Conservation (phyloP, 2,797 vertebrate species). For the Molossus alvarezi region DNA sequence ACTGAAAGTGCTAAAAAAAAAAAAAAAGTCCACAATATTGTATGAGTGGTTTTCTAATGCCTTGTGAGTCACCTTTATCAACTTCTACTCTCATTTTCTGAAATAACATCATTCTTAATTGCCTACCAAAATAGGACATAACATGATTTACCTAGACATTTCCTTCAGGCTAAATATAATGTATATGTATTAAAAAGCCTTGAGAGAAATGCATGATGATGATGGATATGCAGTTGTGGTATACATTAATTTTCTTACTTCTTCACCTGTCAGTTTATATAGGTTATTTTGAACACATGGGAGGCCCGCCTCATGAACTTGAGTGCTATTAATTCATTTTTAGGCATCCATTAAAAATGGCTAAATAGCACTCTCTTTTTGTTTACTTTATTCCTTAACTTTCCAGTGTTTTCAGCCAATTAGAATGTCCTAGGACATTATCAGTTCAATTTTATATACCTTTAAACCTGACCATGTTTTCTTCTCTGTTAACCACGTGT, state of each 20-base stretch:
- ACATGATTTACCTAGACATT: slow-evolving; percentile 71
- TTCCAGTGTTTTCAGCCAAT: background rate
- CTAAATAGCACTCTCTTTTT: background rate
- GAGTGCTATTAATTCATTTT: slow-evolving; percentile 58
- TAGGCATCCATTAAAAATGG: slow-evolving; percentile 46
- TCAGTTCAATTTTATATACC: background rate
- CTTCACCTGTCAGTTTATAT: slow-evolving; percentile 71
- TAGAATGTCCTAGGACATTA: background rate
- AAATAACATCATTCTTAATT: slow-evolving; percentile 81
- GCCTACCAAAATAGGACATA: slow-evolving; percentile 74
- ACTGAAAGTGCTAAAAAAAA: slow-evolving; percentile 39
- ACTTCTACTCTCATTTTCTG: slow-evolving; percentile 72
- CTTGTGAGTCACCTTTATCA: slow-evolving; percentile 66
- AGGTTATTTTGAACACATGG: slow-evolving; percentile 66
- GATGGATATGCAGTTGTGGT: slow-evolving; percentile 62
- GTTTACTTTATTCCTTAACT: background rate
- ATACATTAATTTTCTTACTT: slow-evolving; percentile 76
- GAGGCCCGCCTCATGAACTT: background rate
- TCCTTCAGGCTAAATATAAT: slow-evolving; percentile 74
- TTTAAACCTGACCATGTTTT: slow-evolving; percentile 19
- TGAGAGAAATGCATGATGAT: slow-evolving; percentile 68
- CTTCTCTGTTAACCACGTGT: background rate
- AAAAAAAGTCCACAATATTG: background rate
- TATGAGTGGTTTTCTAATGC: slow-evolving; percentile 70
- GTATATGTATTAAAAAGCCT: slow-evolving; percentile 70